These are phyloP conservation scores for Aphaenogaster rudis DNA, from an alignment of 1,140 invertebrate species.

Conservation along the genomic window DNA sequence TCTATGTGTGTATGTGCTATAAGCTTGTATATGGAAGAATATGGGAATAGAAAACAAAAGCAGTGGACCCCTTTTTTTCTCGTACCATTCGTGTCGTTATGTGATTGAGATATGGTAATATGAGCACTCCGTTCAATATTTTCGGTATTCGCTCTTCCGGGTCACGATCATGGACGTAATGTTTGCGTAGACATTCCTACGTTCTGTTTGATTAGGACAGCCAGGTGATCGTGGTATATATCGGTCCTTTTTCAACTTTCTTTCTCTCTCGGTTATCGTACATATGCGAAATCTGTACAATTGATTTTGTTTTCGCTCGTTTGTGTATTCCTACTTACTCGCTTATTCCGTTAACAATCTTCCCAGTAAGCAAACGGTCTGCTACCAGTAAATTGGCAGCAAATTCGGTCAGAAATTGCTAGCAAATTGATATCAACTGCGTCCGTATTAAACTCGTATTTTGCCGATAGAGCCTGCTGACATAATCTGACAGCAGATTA, in stretches of 20 bases:
- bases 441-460: not conserved
- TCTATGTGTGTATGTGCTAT: not conserved
- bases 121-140: slow-evolving; percentile 56
- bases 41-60: slow-evolving; percentile 78
- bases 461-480: not conserved
- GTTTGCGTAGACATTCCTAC: slow-evolving; percentile 81
- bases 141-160: slow-evolving; percentile 76
- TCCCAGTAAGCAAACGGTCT: not conserved
- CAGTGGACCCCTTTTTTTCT: slow-evolving; percentile 27
- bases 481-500: not conserved
- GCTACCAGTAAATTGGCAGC: not conserved
- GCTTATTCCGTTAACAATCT: not conserved
- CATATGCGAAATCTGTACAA: slow-evolving; percentile 64
- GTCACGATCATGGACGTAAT: slow-evolving; percentile 71
- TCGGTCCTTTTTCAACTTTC: slow-evolving; percentile 67
- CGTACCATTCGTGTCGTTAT: slow-evolving; percentile 47
- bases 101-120: slow-evolving; percentile 63
- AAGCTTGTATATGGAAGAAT: slow-evolving; percentile 43
- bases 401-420: too few relatives aligned
- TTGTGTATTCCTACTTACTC: slow-evolving; percentile 58
- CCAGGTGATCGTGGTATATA: slow-evolving; percentile 80
- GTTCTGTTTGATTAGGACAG: slow-evolving; percentile 85
- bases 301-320: slow-evolving; percentile 57
- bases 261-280: slow-evolving; percentile 75
- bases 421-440: not conserved